Percentiles rank a stretch among this genome's conserved stretches.
These are phyloP conservation scores for Melikaiella ostensackeni DNA, from an alignment of 2,888 invertebrate genomes.

Conservation along the genomic window DNA sequence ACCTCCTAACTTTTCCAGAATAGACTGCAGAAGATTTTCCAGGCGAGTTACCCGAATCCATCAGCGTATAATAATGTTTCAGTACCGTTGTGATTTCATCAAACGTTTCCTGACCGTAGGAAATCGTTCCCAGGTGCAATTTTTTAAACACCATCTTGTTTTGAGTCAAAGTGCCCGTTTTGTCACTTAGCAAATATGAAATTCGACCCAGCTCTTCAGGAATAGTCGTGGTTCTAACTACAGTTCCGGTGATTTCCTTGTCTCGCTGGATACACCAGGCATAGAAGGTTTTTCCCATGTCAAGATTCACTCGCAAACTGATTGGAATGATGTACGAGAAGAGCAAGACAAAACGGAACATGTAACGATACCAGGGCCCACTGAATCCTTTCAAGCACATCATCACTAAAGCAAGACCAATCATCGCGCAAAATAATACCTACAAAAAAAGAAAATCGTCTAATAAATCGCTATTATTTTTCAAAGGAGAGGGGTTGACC, in stretches of 20 bases:
- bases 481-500: too few species aligned
- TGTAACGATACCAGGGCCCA: constrained; percentile 97
- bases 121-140: constrained; percentile 95
- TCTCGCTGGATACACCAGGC: constrained; percentile 98
- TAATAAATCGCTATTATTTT: too few species aligned
- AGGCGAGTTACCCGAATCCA: constrained; percentile 63
- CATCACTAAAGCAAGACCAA: constrained; percentile 94
- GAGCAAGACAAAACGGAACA: constrained; percentile 96
- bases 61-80: constrained; percentile 66
- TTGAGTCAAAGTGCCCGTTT: constrained; percentile 98
- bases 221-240: constrained; percentile 98
- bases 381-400: constrained; percentile 97
- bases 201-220: constrained; percentile 98
- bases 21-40: constrained; percentile 55
- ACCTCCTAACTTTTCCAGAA: constrained; percentile 80
- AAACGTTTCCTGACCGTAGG: constrained; percentile 92
- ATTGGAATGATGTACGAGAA: constrained; percentile 99
- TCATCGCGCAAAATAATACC: constrained; percentile 93
- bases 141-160: constrained; percentile 99
- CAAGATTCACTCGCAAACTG: constrained; percentile 97
- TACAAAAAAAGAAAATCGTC: constrained; percentile 60
- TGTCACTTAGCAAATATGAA: constrained; percentile 97
- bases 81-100: constrained; percentile 82
- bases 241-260: constrained; percentile 94
- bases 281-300: constrained; percentile 99